Evolutionary conservation across 2,888 invertebrate genomes (phyloP).

Genomic region (Nineta flava): DNA sequence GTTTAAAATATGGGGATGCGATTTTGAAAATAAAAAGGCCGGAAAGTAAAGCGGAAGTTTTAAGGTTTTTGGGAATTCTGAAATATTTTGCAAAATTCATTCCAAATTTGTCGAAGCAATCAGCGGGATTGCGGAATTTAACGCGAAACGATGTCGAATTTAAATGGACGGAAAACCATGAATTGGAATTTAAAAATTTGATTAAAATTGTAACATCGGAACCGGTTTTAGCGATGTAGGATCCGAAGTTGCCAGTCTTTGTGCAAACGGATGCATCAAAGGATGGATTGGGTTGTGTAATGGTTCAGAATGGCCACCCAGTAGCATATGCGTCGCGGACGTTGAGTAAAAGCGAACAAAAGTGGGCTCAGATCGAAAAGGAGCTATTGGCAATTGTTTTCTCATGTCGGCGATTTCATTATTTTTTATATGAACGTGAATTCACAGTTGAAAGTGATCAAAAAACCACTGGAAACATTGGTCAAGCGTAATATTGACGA

Average conservation of each 20-base stretch:
- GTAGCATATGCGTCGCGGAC: too few species aligned
- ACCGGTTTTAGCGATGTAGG: conserved; percentile 3
- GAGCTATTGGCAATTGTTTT: conserved; percentile 11
- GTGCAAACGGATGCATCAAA: not conserved
- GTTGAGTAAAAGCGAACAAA: not conserved
- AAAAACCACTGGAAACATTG: conserved; percentile 12
- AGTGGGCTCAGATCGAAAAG: conserved; percentile 7
- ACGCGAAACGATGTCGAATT: too few species aligned
- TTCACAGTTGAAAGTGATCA: conserved; percentile 9
- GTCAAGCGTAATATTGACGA: too few species aligned
- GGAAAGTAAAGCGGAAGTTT: not conserved
- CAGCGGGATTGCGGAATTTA: too few species aligned
- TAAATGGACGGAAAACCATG: too few species aligned
- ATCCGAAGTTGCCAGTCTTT: not conserved
- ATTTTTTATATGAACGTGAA: conserved; percentile 10
- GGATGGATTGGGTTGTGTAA: not conserved
- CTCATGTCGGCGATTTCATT: conserved; percentile 13
- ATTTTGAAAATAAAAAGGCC: conserved; percentile 1
- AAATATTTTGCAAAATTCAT: conserved; percentile 1
- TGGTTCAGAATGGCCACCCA: too few species aligned
- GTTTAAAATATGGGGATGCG: not conserved
- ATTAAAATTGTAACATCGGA: not conserved
- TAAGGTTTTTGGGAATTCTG: conserved; percentile 1
- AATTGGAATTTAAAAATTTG: not conserved
- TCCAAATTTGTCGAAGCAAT: too few species aligned